phyloP scores from a whole-genome alignment of 53 echinoderm and acorn worm species.

The Apostichopus leukothele region DNA sequence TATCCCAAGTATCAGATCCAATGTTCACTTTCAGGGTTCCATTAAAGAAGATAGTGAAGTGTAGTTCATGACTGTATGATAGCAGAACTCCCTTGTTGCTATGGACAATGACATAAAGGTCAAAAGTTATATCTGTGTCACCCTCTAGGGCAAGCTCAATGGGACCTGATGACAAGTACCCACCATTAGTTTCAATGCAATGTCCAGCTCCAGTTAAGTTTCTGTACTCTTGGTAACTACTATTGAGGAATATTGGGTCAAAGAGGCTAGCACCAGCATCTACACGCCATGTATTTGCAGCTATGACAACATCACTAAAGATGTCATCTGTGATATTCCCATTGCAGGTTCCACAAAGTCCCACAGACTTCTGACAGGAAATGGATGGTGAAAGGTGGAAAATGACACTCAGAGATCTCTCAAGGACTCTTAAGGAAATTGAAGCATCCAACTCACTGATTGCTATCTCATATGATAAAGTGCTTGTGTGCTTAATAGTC shows the following conservation, averaged over 20 bases:
- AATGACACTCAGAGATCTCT: slow-evolving; percentile 60
- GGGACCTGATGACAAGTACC: slow-evolving; percentile 64
- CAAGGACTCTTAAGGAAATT: slow-evolving; percentile 58
- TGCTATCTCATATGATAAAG: slow-evolving; percentile 60
- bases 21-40: slow-evolving; percentile 59
- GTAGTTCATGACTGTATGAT: slow-evolving; percentile 63
- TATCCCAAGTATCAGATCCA: slow-evolving; percentile 63
- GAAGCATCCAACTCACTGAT: slow-evolving; percentile 37
- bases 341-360: slow-evolving; percentile 89
- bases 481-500: slow-evolving; percentile 52
- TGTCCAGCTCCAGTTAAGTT: slow-evolving; percentile 65
- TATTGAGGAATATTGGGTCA: slow-evolving; percentile 52
- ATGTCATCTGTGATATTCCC: slow-evolving; percentile 69
- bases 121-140: slow-evolving; percentile 60
- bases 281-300: slow-evolving; percentile 55
- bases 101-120: slow-evolving; percentile 61
- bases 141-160: slow-evolving; percentile 59
- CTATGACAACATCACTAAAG: slow-evolving; percentile 38
- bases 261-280: slow-evolving; percentile 58
- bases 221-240: slow-evolving; percentile 59
- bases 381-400: slow-evolving; percentile 39
- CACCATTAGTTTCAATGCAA: slow-evolving; percentile 59
- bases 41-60: slow-evolving; percentile 62
- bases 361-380: slow-evolving; percentile 50
- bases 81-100: slow-evolving; percentile 64